Conservation (phyloP, 1,140 invertebrate genomes). For the Bicyclus anynana region DNA sequence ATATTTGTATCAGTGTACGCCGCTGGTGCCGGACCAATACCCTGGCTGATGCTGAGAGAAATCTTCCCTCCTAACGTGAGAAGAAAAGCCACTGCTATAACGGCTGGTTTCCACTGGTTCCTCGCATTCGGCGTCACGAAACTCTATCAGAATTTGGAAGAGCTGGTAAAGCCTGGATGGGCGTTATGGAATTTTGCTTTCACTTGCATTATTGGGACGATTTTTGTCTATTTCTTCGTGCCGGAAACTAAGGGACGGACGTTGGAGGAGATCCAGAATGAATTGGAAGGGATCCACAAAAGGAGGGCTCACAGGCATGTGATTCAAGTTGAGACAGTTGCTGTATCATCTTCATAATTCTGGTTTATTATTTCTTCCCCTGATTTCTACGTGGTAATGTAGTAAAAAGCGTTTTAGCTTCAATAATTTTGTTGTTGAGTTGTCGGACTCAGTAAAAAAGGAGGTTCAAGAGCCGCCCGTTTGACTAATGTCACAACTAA, state of each 20-base stretch:
- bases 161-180: conserved; percentile 76
- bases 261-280: conserved; percentile 84
- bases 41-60: conserved; percentile 83
- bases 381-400: neutral
- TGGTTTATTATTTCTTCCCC: neutral
- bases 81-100: conserved; percentile 80
- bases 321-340: conserved; percentile 67
- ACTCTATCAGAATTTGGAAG: conserved; percentile 79
- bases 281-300: conserved; percentile 74
- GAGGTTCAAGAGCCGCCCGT: too few species aligned
- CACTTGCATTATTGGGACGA: conserved; percentile 79
- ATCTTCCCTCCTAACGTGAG: conserved; percentile 83
- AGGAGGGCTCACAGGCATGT: conserved; percentile 65
- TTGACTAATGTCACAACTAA: too few species aligned
- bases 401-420: too few species aligned
- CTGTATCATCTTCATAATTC: conserved; percentile 31
- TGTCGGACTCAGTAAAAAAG: too few species aligned
- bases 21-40: conserved; percentile 79
- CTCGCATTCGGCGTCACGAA: conserved; percentile 84
- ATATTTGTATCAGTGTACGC: conserved; percentile 67
- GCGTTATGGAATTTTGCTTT: conserved; percentile 84
- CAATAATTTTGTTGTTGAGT: too few species aligned
- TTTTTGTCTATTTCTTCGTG: conserved; percentile 84
- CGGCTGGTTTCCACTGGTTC: conserved; percentile 83
- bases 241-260: conserved; percentile 89